Percentiles rank a stretch among this genome's conserved stretches.
Conservation (phyloP, 2,888 invertebrate species). For the Chrysolina americana region DNA sequence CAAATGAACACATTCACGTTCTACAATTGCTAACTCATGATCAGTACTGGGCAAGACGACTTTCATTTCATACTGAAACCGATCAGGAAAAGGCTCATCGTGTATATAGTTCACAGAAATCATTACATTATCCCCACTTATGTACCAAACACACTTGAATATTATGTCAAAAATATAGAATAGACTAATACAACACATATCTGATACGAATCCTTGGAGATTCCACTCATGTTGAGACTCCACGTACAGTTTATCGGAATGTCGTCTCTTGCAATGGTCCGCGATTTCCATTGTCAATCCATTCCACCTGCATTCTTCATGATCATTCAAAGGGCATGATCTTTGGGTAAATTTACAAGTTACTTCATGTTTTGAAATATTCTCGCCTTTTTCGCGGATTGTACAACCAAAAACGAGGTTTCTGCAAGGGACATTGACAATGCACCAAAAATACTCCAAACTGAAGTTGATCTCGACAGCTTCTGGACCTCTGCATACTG, state of each 20-base stretch:
- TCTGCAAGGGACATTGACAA: constrained; percentile 51
- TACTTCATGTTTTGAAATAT: constrained; percentile 49
- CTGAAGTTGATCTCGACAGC: constrained; percentile 10
- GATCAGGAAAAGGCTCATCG: too few relatives aligned
- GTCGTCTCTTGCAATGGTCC: constrained; percentile 21
- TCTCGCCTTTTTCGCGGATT: constrained; percentile 31
- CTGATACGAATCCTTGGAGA: neutral
- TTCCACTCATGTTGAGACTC: neutral
- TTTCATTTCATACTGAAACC: too few relatives aligned
- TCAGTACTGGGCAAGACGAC: too few relatives aligned
- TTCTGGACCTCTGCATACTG: constrained; percentile 40
- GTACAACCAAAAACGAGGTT: constrained; percentile 48
- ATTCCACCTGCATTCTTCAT: constrained; percentile 20
- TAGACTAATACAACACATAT: neutral
- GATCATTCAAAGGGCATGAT: constrained; percentile 19
- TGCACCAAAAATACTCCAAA: constrained; percentile 30
- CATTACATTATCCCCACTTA: too few relatives aligned
- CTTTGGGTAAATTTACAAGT: constrained; percentile 42
- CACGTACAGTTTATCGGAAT: neutral
- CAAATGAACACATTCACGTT: too few relatives aligned
- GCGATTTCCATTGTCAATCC: constrained; percentile 13
- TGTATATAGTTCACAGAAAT: too few relatives aligned
- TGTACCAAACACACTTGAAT: neutral
- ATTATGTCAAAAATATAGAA: neutral
- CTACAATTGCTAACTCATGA: too few relatives aligned